Conservation (phyloP, 2,113 vertebrate species). For the Dissostichus mawsoni region DNA sequence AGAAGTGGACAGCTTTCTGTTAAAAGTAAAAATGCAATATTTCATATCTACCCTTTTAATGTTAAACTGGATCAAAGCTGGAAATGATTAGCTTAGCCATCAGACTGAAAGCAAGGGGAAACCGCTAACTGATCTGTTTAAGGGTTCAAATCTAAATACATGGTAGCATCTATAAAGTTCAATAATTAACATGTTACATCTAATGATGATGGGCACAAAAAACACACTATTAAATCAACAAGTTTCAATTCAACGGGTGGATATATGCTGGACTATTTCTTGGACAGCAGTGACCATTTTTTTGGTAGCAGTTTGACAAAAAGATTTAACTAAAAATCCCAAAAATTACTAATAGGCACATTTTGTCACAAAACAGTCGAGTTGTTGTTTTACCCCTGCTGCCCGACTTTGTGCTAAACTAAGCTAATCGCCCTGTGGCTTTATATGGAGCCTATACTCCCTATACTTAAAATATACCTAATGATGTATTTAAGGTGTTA, state of each 20-base stretch:
- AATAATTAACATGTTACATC: too few species aligned
- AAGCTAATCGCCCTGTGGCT: too few species aligned
- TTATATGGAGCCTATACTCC: not conserved
- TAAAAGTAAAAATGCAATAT: conserved; percentile 6
- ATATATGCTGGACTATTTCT: not conserved
- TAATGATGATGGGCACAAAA: too few species aligned
- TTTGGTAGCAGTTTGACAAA: too few species aligned
- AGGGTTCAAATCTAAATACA: not conserved
- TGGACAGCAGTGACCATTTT: too few species aligned
- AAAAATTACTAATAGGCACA: too few species aligned
- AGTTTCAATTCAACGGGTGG: not conserved
- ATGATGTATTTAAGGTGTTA: not conserved
- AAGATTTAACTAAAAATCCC: too few species aligned
- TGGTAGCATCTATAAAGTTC: not conserved
- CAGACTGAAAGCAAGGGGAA: not conserved
- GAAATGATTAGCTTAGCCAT: not conserved
- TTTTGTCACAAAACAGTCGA: too few species aligned
- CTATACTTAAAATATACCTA: not conserved
- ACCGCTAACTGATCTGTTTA: too few species aligned
- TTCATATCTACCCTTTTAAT: not conserved
- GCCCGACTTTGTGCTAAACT: too few species aligned
- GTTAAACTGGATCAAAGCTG: not conserved
- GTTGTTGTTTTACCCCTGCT: too few species aligned
- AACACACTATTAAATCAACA: too few species aligned
- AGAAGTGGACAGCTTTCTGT: conserved; percentile 3